phyloP scores from a whole-genome alignment of 2,113 vertebrate species.

The Planiliza haematocheilus region DNA sequence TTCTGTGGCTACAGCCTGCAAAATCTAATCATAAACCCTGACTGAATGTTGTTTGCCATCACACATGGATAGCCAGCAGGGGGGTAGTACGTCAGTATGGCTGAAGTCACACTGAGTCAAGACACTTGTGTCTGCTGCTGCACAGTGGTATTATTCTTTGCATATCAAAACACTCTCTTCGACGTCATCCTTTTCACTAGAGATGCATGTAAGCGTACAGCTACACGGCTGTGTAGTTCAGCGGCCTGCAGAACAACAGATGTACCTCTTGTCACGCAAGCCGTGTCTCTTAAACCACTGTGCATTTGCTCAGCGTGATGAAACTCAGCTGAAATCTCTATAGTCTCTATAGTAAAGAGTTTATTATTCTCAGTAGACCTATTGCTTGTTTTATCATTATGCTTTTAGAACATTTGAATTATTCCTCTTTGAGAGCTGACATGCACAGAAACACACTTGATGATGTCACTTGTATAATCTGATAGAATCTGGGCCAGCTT shows the following conservation, averaged over 20 bases:
- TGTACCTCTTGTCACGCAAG: conserved; percentile 35
- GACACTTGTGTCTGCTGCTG: conserved; percentile 8
- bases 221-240: conserved; percentile 23
- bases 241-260: conserved; percentile 49
- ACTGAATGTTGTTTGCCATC: conserved; percentile 1
- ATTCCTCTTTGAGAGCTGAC: conserved; percentile 1
- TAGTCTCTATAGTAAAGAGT: background rate
- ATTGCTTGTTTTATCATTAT: background rate
- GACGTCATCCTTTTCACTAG: conserved; percentile 1
- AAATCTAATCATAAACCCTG: conserved; percentile 3
- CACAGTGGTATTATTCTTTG: conserved; percentile 30
- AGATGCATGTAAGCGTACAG: conserved; percentile 26
- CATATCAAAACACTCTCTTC: conserved; percentile 36
- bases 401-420: conserved; percentile 9
- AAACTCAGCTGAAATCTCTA: conserved; percentile 14
- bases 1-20: conserved; percentile 5
- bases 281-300: conserved; percentile 1
- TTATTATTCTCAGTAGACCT: background rate
- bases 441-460: conserved; percentile 36
- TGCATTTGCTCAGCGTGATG: conserved; percentile 12
- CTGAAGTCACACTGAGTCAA: conserved; percentile 21
- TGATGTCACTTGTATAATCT: conserved; percentile 79
- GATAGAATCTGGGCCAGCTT: conserved; percentile 74
- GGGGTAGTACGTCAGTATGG: conserved; percentile 6
- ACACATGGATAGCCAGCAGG: background rate